These are phyloP conservation scores for Linurgus olivaceus DNA, from an alignment of 2,797 vertebrate species.

Conservation along the genomic window DNA sequence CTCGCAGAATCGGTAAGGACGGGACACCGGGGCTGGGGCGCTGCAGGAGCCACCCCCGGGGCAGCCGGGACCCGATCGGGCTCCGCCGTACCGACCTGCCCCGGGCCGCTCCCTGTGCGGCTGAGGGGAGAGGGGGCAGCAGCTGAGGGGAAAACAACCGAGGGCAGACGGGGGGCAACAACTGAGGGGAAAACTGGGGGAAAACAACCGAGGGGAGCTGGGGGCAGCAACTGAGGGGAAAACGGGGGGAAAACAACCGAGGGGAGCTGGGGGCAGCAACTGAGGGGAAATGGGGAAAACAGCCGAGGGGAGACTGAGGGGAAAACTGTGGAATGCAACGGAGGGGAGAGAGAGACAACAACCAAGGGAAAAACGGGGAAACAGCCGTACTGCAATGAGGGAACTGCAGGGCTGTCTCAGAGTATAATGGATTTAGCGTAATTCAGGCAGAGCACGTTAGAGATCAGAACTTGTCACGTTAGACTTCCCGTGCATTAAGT, in stretches of 20 bases:
- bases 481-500: accelerated
- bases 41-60: not conserved
- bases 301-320: not conserved
- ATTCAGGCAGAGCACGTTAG: accelerated
- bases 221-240: too few species aligned
- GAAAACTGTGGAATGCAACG: accelerated
- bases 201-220: too few species aligned
- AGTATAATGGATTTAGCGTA: accelerated
- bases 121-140: not conserved
- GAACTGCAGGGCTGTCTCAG: too few species aligned
- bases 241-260: accelerated
- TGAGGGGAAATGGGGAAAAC: not conserved
- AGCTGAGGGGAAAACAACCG: not conserved
- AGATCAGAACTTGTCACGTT: accelerated
- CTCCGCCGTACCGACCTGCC: not conserved
- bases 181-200: too few species aligned
- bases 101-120: not conserved
- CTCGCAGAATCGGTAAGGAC: not conserved
- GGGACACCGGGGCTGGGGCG: not conserved
- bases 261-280: not conserved
- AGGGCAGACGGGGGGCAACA: not conserved
- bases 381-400: accelerated
- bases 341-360: too few species aligned
- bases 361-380: not conserved
- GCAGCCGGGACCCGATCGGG: not conserved